These are phyloP conservation scores for Siphlonurus alternatus DNA, from an alignment of 2,888 invertebrate genomes.

Conservation along the genomic window DNA sequence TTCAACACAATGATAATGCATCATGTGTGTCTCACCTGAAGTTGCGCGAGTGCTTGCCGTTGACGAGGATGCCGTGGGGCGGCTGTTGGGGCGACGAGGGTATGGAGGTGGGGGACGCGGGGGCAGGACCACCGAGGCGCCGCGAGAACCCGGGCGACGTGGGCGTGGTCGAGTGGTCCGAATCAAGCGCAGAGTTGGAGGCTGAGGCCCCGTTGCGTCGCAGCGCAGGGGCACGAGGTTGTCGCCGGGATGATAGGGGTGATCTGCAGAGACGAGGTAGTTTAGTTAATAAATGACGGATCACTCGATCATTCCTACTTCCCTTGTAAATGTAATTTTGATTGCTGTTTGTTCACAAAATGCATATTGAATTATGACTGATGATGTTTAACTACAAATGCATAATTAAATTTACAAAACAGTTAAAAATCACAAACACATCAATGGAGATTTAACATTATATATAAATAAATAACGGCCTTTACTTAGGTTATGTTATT, in stretches of 20 bases:
- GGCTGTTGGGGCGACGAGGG: constrained; percentile 29
- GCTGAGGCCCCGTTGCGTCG: neutral
- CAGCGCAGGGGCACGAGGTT: neutral
- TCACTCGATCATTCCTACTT: no score
- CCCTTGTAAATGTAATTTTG: no score
- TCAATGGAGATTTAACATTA: no score
- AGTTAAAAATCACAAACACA: no score
- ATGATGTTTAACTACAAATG: no score
- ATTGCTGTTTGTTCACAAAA: no score
- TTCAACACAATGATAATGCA: no score
- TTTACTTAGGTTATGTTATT: no score
- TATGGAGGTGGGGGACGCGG: constrained; percentile 28
- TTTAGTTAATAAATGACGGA: no score
- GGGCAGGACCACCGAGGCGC: constrained; percentile 1
- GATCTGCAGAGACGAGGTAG: neutral
- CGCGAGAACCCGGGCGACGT: constrained; percentile 19
- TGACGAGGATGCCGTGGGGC: constrained; percentile 11
- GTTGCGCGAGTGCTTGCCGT: constrained; percentile 9
- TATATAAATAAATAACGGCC: no score
- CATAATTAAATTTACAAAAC: no score
- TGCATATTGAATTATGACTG: no score
- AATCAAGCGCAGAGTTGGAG: neutral
- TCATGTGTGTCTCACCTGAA: neutral
- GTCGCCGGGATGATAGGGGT: neutral
- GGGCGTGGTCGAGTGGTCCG: constrained; percentile 35